Base-by-base conservation (phyloP, 2,888 invertebrate species). In the Argyresthia goedartella region DNA sequence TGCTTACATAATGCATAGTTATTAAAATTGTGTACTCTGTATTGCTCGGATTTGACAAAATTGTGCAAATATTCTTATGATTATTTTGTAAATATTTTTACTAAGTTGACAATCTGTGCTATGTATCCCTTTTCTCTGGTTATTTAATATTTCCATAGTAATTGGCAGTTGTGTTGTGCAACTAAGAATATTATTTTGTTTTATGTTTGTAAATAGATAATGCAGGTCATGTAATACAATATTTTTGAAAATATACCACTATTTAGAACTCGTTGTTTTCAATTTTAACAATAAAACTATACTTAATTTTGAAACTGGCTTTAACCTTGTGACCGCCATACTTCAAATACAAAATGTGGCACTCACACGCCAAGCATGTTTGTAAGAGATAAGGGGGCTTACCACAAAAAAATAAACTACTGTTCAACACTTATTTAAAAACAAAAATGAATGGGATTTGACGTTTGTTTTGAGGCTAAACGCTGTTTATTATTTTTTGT, bases 201-300 rank as follows among this genome's bases (percentile, higher is more conserved):
- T 74, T 67, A 69, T 69, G 78, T 78, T 78, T 85, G 85, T 85
- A 84, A 77, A 85, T 84, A 85, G 67, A 81, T 80, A 81, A 77
- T 76, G 79, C 85, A 81, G 80, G 82, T 80, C 81, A 76, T 82
- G 82, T 84, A 82, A 81, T 77, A 82, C 76, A 67, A 85, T 85
- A 85, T 85, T 85, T 85, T 85, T 85, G 81, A 84, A 84, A 85
- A 85, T 85, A 85, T 84, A 85, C 85, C 84, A 81, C 69, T 82
- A 85, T 84, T 82, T 85, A 85, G 85, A 84, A 73, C 59, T 54
- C 54, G 67, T 61, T 72, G 59, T 62, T 61, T 75, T 64, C 48
- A 25, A 33, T 44, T 36, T 25, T 4, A 25, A 25, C 25, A 4
- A 6, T 6, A 25, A 4, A 25, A 2, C 25, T 25, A 25, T 25